Evolutionary conservation across 2,888 invertebrate genomes (phyloP).

Genomic region (Watsonalla cultraria): DNA sequence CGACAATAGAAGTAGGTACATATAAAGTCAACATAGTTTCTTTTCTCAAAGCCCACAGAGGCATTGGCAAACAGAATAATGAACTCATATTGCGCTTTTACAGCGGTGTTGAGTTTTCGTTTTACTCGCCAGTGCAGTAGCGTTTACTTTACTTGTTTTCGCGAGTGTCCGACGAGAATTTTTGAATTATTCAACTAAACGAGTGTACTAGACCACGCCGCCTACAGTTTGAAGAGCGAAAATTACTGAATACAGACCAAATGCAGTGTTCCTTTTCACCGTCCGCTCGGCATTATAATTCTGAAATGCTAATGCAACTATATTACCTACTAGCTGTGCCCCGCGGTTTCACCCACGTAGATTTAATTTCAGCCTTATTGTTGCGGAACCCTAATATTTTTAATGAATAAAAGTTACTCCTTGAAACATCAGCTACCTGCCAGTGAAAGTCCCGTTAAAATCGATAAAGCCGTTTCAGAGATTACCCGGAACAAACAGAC

Average conservation of each 20-base stretch:
- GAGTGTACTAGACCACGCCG: conserved; percentile 31
- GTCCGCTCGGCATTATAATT: not conserved
- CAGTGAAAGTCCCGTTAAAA: too few relatives aligned
- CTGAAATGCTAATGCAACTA: conserved; percentile 1
- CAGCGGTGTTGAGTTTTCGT: conserved; percentile 18
- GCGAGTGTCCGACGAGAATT: conserved; percentile 45
- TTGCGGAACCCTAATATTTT: too few relatives aligned
- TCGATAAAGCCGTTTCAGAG: too few relatives aligned
- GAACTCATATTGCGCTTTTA: conserved; percentile 17
- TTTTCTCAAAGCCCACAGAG: not conserved
- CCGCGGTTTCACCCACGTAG: too few relatives aligned
- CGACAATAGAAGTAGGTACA: not conserved
- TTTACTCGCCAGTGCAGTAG: conserved; percentile 34
- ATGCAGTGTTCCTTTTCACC: not conserved
- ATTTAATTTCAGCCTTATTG: too few relatives aligned
- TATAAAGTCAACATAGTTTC: not conserved
- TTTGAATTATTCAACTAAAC: conserved; percentile 59
- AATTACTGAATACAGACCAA: conserved; percentile 23
- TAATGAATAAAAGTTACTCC: too few relatives aligned
- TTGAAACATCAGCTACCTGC: too few relatives aligned
- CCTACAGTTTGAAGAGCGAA: conserved; percentile 25
- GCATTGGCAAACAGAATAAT: conserved; percentile 29
- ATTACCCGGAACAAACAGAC: too few relatives aligned
- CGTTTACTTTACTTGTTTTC: conserved; percentile 46
- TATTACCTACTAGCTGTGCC: not conserved